Evolutionary conservation across 2,888 invertebrate species (phyloP), one percentile per base, ranked within the genome.

Genomic region (Tupiocoris notatus): DNA sequence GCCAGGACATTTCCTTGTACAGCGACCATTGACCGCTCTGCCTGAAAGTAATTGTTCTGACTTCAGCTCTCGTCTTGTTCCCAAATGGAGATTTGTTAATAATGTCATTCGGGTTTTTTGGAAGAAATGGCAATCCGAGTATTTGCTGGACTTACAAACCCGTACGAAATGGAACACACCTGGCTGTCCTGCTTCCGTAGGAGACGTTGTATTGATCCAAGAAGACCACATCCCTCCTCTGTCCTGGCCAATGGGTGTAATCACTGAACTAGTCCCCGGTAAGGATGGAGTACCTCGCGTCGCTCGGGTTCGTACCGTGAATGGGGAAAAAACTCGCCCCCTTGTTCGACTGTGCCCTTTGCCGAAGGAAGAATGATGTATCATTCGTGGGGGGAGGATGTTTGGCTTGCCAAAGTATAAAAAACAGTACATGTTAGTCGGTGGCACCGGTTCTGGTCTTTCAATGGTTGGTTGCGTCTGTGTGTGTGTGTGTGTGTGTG

Each of bases 381-480:
- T 24, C 18, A n/a, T 23, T 54, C 7, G 54, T 12, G 66, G 66
- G 66, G 66, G 66, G 66, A 66, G 66, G 39, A 66, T 66, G 66
- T 66, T 66, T 1, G 25, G 39, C 54, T n/a, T n/a, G n/a, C 23
- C 63, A n/a, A n/a, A n/a, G n/a, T n/a, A n/a, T n/a, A n/a, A n/a
- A n/a, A n/a, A n/a, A n/a, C n/a, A n/a, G n/a, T n/a, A n/a, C n/a
- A n/a, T n/a, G n/a, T n/a, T n/a, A n/a, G n/a, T n/a, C n/a, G n/a
- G n/a, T n/a, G n/a, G n/a, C n/a, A n/a, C n/a, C n/a, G n/a, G n/a
- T n/a, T n/a, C n/a, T n/a, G n/a, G n/a, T n/a, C n/a, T n/a, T n/a
- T n/a, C n/a, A n/a, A n/a, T n/a, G n/a, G n/a, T n/a, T n/a, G n/a
- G n/a, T n/a, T n/a, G n/a, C n/a, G n/a, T n/a, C n/a, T n/a, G n/a